Conservation (phyloP, 2,888 invertebrate species). For the Nomada hirtipes region DNA sequence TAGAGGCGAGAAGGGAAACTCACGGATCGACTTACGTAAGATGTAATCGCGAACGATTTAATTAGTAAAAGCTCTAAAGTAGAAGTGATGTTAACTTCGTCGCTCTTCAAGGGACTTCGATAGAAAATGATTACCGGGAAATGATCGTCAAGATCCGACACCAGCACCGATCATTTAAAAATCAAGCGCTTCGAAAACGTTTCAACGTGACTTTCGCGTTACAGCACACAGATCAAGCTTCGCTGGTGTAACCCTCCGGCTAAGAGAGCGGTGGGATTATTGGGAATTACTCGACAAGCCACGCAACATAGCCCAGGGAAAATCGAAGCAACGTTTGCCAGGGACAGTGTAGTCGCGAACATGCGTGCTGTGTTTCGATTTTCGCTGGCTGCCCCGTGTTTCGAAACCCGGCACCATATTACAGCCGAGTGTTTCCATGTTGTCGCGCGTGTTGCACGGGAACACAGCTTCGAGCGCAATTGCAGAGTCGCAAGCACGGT, state of each 20-base stretch:
- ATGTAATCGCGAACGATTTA: conserved; percentile 45
- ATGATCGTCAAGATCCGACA: no score
- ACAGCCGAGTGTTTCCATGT: not conserved
- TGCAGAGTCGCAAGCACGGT: not conserved
- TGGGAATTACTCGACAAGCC: not conserved
- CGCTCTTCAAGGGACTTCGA: not conserved
- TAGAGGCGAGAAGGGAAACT: conserved; percentile 1
- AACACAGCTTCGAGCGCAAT: not conserved
- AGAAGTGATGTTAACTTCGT: not conserved
- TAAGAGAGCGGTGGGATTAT: not conserved
- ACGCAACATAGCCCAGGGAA: not conserved
- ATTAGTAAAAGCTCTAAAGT: conserved; percentile 41
- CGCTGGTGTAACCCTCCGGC: not conserved
- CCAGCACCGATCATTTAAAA: no score
- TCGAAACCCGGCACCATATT: not conserved
- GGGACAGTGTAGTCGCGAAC: not conserved
- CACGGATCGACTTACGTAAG: conserved; percentile 20
- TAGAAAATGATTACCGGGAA: not conserved
- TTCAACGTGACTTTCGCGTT: not conserved
- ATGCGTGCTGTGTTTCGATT: not conserved
- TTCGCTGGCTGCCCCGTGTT: conserved; percentile 9
- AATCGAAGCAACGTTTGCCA: conserved; percentile 3
- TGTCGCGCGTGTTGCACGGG: not conserved
- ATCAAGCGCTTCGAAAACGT: not conserved
- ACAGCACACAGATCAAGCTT: not conserved